phyloP scores from a whole-genome alignment of 2,113 vertebrate genomes.

The Megaceryle maxima region DNA sequence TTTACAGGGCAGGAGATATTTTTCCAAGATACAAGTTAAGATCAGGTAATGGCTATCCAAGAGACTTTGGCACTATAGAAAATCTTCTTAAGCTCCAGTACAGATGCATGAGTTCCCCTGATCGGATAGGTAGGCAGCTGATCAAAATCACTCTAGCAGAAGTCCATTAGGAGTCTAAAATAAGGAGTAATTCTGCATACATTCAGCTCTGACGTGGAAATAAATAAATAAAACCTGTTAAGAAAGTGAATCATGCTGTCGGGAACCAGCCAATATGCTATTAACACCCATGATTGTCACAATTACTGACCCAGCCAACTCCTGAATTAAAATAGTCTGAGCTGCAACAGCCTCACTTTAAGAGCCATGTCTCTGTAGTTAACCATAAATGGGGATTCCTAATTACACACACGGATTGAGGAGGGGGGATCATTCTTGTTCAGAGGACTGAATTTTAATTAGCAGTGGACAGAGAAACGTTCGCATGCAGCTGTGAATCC shows the following conservation, averaged over 20 bases:
- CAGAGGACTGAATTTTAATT: not conserved
- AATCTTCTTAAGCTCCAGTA: not conserved
- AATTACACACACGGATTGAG: accelerated
- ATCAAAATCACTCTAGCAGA: not conserved
- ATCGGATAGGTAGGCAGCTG: not conserved
- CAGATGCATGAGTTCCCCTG: not conserved
- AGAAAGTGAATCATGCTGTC: not conserved
- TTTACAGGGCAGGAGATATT: not conserved
- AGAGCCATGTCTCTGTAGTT: not conserved
- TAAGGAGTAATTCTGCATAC: not conserved
- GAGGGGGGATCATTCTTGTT: not conserved
- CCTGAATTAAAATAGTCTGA: not conserved
- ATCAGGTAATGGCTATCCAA: not conserved
- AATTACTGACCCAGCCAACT: not conserved
- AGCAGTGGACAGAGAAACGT: not conserved
- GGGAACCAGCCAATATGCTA: not conserved
- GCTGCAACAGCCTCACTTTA: not conserved
- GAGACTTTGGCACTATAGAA: not conserved
- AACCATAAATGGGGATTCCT: not conserved
- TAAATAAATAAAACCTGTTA: not conserved
- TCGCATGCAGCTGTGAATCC: not conserved
- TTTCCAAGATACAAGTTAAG: not conserved
- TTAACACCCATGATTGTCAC: not conserved
- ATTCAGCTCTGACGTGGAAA: not conserved
- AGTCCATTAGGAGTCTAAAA: not conserved